Base-by-base conservation (phyloP, 2,113 vertebrate species). In the Rhinolophus sinicus region DNA sequence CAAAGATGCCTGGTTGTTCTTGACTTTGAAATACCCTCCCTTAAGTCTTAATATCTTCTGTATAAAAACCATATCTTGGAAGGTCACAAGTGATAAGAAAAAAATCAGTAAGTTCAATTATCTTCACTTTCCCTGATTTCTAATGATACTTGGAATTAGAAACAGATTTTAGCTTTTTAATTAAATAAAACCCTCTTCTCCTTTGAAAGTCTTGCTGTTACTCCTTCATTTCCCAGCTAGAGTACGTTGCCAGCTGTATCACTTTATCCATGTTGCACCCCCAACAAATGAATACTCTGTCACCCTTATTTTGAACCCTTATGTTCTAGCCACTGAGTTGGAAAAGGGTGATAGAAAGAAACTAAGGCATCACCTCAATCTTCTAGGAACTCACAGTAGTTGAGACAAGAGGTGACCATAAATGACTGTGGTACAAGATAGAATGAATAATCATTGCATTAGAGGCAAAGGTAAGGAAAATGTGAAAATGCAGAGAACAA, bases 131-230 rank as follows among this genome's bases (percentile, higher is more conserved):
- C 10, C 18, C 33, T 54, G 15, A 72, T 2, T 10, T 94, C 21
- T 58, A 50, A 22, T 8, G 47, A 94, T 6, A 96, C 9, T 83
- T 87, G 12, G 28, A 92, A 83, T 96, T 85, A 77, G 47, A 82
- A 40, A 84, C 14, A 90, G 44, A 82, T 75, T 87, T 52, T 22
- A 96, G 44, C 52, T 9, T 92, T 94, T 91, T 86, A 67, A 62
- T 54, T 13, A 40, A 47, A 22, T 93, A 81, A 82, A 44, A 90
- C 75, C 6, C 10, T 3, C 7, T 84, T 8, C 26, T 93, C 6
- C 22, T 85, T 80, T 87, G 60, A 90, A 93, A 87, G 6, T 83
- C 52, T 76, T 86, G 35, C 6, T 58, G 47, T 80, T 64, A 33
- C 58, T 69, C 52, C 67, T 87, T 76, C 72, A 75, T 44, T 75